These are phyloP conservation scores for Dasyornis broadbenti DNA, from an alignment of 2,113 vertebrate genomes.

Conservation along the genomic window DNA sequence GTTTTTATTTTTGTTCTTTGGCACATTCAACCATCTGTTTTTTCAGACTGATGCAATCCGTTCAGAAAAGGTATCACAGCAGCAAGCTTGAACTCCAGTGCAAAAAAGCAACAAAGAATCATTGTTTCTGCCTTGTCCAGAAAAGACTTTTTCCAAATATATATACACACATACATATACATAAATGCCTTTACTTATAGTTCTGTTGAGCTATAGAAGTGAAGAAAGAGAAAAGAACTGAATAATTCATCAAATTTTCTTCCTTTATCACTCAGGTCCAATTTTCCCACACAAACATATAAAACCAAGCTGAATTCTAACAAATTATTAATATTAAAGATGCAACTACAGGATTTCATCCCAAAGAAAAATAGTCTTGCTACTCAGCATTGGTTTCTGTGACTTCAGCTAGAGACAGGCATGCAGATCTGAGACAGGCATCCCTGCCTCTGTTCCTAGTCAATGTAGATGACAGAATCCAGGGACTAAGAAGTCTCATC, in stretches of 20 bases:
- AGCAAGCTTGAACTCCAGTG: background rate
- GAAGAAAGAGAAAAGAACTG: background rate
- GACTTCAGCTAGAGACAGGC: background rate
- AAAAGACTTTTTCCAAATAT: background rate
- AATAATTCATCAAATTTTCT: conserved; percentile 20
- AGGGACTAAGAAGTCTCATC: background rate
- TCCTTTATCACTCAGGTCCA: background rate
- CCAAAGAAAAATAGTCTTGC: background rate
- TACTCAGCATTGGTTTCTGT: background rate
- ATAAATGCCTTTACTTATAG: background rate
- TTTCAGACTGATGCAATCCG: background rate
- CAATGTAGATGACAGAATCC: background rate
- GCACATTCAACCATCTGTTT: rapidly evolving
- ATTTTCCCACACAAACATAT: background rate
- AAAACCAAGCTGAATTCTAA: background rate
- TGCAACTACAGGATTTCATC: background rate
- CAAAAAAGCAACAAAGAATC: background rate
- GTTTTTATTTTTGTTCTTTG: background rate
- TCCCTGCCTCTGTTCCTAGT: background rate
- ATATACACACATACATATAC: background rate
- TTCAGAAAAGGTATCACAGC: background rate
- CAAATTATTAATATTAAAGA: background rate
- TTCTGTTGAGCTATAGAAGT: background rate
- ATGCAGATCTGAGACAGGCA: background rate
- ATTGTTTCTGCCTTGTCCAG: background rate